Base-by-base conservation (phyloP, 1,140 invertebrate genomes). In the Drosophila nigrodunni region DNA sequence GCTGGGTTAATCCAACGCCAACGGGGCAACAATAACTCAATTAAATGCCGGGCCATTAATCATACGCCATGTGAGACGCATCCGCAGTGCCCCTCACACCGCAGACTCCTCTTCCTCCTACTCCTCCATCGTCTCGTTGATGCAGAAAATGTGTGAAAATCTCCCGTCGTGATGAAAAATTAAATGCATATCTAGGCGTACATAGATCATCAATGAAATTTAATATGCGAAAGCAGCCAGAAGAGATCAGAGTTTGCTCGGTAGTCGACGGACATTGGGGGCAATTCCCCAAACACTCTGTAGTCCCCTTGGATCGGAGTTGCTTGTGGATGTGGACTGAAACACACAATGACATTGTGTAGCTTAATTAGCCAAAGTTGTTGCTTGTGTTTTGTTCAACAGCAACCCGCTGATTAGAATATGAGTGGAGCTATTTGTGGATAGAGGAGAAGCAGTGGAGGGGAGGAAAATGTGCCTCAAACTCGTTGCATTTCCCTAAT, bases 131-230 rank as follows among this genome's bases (percentile, higher is more conserved):
- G 10, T 57, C 54, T 13, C 35, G 18, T 41, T 21, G 65, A 55
- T 61, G 54, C 59, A 74, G 58, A 44, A 60, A 80, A 90, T 83
- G 87, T 90, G 87, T 90, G 87, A 90, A 90, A 90, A 87, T 90
- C 79, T 83, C 87, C 87, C 82, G 87, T 76, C 67, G 87, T 46
- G 87, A 83, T 87, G 82, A 90, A 90, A 90, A 90, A 90, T 87
- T 87, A 87, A 91, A 90, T 90, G 87, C 82, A 91, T 77, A 67
- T 83, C 83, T 90, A 78, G 72, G 80, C 44, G 78, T 68, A 74
- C 82, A 73, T 90, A 77, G 87, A 90, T 90, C 87, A 90, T 87
- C 87, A 90, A 90, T 90, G 87, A 90, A 90, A 90, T 81, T 87
- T 90, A 90, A 90, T 90, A 90, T 90, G 87, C 77, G 50, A 39